Base-by-base conservation (phyloP, 1,140 invertebrate genomes). In the Saxidomus purpurata region DNA sequence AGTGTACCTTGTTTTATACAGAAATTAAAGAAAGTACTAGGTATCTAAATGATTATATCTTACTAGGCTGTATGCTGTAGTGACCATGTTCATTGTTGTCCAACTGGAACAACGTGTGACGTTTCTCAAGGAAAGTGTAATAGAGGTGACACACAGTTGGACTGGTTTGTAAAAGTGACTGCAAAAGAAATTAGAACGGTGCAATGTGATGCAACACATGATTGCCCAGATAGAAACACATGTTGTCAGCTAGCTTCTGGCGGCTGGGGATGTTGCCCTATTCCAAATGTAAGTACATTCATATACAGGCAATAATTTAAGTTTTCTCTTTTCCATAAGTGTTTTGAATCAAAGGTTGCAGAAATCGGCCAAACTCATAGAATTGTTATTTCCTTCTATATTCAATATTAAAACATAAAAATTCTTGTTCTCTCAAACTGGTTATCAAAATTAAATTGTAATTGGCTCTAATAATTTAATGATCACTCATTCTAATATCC, bases 141-240 rank as follows among this genome's bases (percentile, higher is more conserved):
- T 19, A 43, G 87, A 59, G 67, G 59, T 89, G 38, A 90, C 80
- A 67, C 59, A 43, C 15, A 34, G 25, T 8, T 43, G 25, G 55
- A 86, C 15, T 89, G 83, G 89, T 76, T 90, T 25, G 55, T 55
- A 25, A 93, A 92, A 87, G 19, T 17, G 83, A 74, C 86, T 59
- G 90, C 92, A 25, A 83, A 1, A 36, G 11, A 31, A 38, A 25
- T 74, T 22, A 38, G 43, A 34, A 40, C 6, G 17, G 63, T 71
- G 9, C 31, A 59, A 15, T 69, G 47, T 55, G 63, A 49, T 89
- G 79, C 36, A 28, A 74, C 83, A 49, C 55, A 59, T 80, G 88
- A 93, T 52, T 96, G 95, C 89, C 95, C 95, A 9, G 89, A 91
- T 90, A 91, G 90, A 15, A 91, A 91, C 34, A 96, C 95, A n/a